Percentiles rank a stretch among this genome's conserved stretches.
Conservation (phyloP, 53 echinoderm and acorn worm species). For the Arbacia lixula region DNA sequence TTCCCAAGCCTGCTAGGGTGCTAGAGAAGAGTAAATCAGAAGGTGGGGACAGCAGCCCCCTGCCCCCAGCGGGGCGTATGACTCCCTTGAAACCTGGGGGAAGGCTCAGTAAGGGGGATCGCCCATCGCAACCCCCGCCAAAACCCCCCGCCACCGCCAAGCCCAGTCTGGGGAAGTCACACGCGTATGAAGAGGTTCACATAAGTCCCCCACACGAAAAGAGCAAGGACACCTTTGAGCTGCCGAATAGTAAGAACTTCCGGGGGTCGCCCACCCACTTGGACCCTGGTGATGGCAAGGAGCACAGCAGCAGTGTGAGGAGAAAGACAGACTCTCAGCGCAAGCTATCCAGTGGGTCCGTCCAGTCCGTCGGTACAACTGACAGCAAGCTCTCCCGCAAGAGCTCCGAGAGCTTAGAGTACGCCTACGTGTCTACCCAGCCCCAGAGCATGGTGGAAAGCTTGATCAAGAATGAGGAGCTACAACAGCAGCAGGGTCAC, state of each 20-base stretch:
- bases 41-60: background rate
- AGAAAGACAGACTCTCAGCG: constrained; percentile 17
- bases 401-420: constrained; percentile 36
- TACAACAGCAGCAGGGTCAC: background rate
- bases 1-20: constrained; percentile 21
- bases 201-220: constrained; percentile 26
- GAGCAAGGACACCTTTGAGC: constrained; percentile 19
- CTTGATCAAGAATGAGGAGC: constrained; percentile 34
- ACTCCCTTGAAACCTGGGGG: background rate
- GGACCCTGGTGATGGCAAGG: constrained; percentile 8
- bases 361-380: background rate
- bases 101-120: background rate
- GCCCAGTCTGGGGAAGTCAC: constrained; percentile 5
- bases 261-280: constrained; percentile 11
- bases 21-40: constrained; percentile 53
- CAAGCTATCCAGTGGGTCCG: constrained; percentile 21
- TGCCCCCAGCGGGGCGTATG: background rate
- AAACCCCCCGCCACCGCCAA: constrained; percentile 18
- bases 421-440: constrained; percentile 43
- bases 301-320: background rate
- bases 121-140: constrained; percentile 32
- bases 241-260: background rate
- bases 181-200: constrained; percentile 47
- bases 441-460: constrained; percentile 36
- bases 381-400: constrained; percentile 30